Evolutionary conservation across 2,888 invertebrate species (phyloP).

Genomic region (Eilema griseolum): DNA sequence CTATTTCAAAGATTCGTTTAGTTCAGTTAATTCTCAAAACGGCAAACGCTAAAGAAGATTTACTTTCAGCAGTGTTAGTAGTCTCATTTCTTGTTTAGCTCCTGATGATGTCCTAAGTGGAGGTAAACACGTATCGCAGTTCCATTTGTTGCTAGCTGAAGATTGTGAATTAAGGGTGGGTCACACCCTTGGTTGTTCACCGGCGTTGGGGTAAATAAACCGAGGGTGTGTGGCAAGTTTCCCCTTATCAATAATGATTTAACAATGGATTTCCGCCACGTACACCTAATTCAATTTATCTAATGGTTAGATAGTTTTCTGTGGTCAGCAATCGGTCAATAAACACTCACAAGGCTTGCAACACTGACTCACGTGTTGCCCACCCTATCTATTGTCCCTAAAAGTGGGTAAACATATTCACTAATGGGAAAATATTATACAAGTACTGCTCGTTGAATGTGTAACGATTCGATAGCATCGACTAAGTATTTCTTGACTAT

Average conservation of each 20-base stretch:
- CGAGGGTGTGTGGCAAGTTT: neutral
- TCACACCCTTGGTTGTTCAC: neutral
- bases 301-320: slow-evolving; percentile 1
- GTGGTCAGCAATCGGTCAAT: slow-evolving; percentile 1
- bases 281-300: slow-evolving; percentile 4
- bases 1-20: no score
- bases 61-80: no score
- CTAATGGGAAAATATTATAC: neutral
- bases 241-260: slow-evolving; percentile 1
- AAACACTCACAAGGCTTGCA: neutral
- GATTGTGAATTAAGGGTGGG: neutral
- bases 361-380: neutral
- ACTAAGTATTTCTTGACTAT: neutral
- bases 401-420: neutral
- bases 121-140: neutral
- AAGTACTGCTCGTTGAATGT: neutral
- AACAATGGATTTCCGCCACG: neutral
- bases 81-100: neutral
- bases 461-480: neutral
- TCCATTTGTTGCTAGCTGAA: neutral
- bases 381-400: neutral
- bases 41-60: no score
- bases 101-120: no score
- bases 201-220: neutral
- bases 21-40: no score